A percentile compares a stretch with the other conserved stretches of the same genome.
phyloP scores from a whole-genome alignment of 2,797 vertebrate species.

The Stomatorhinus walkeri region DNA sequence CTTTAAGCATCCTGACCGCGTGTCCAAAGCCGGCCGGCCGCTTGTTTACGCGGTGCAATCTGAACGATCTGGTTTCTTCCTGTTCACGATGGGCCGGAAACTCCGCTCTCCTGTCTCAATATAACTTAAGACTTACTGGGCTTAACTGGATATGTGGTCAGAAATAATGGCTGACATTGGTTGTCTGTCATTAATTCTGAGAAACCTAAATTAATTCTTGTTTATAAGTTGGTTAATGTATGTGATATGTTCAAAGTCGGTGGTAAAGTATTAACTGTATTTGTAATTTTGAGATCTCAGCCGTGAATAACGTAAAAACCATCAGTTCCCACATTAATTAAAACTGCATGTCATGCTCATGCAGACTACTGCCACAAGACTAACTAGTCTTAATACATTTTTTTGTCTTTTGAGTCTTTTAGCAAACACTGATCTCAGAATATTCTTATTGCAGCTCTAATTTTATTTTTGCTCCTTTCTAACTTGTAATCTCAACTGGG shows the following conservation, averaged over 20 bases:
- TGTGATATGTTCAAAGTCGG: background rate
- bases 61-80: background rate
- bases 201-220: background rate
- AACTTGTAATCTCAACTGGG: background rate
- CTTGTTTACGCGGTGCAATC: background rate
- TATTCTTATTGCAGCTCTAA: background rate
- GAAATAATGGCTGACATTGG: background rate
- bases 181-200: background rate
- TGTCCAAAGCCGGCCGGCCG: background rate
- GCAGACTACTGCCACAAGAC: background rate
- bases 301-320: background rate
- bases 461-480: background rate
- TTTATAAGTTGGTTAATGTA: background rate
- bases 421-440: background rate
- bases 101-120: background rate
- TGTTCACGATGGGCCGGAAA: background rate
- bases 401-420: background rate
- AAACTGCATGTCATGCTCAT: background rate
- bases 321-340: background rate
- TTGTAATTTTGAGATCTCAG: background rate
- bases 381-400: background rate
- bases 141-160: background rate
- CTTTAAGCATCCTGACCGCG: background rate
- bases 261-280: background rate
- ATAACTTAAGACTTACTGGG: background rate